Evolutionary conservation across 23 tunicate genomes (phyloP), one percentile per base, ranked within the genome.

Genomic region (Oikopleura albicans): DNA sequence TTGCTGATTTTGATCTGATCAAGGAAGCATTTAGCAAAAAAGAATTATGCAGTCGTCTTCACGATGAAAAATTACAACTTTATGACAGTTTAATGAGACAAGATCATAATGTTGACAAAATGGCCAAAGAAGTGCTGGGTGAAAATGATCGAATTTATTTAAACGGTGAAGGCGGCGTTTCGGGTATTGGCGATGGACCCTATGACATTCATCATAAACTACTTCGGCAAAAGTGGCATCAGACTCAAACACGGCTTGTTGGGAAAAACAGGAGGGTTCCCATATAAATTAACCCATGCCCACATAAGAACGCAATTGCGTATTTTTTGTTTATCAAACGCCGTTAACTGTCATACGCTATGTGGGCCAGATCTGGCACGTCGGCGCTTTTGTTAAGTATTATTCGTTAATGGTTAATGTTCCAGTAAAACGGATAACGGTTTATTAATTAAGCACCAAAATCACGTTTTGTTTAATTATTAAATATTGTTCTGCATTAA

Each of bases 181-280:
- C 4, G 33, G 79, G 79, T 22, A 71, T 71, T 2, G 79, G 79
- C 33, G 79, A 71, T 71, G 79, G 79, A 2, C 35, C 35, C 79
- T 71, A 71, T 29, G 79, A 71, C 79, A 37, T 22, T 4, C 2
- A 2, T 16, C 79, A 71, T 29, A 71, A 29, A 29, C 28, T 12
- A 4, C 35, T 71, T 4, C 79, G 79, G 2, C 4, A 2, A 16
- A 16, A 71, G 4, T 71, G 79, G 79, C 79, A 71, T 37, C 34
- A 71, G 27, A 49, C 59, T 8, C 8, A 8, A 8, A 49, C 8
- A 22, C 59, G 59, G 16, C 59, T 49, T 49, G n/a, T n/a, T n/a
- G n/a, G n/a, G n/a, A n/a, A n/a, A n/a, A n/a, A n/a, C n/a, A n/a
- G n/a, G n/a, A n/a, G n/a, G n/a, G n/a, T n/a, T n/a, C n/a, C n/a